Evolutionary conservation across 2,888 invertebrate genomes (phyloP), one percentile per base, ranked within the genome.

Genomic region (Perithous albicinctus): DNA sequence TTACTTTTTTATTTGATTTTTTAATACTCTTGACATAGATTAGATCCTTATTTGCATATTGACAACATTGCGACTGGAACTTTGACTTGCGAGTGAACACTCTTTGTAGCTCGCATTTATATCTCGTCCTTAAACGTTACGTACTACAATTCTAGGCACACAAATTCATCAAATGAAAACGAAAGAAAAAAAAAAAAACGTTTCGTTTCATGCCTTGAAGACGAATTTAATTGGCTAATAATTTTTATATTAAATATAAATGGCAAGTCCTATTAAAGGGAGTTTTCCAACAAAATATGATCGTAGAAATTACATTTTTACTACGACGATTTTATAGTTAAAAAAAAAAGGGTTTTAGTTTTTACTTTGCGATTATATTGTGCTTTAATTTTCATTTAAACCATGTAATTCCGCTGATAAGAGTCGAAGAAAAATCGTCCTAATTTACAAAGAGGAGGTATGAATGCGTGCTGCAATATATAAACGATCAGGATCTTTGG

Each of bases 21-120:
- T 26, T 51, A 15, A 59, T 76, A 76, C 78, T 72, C 78, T 69
- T 69, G 77, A 61, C 43, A 46, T 15, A 41, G 2, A 20, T 6
- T 56, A 15, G 38, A 12, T 6, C n/a, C n/a, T 20, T 10, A 12
- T 12, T n/a, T 12, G n/a, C 2, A 29, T 29, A 29, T 75, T 12
- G 35, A 35, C 35, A 66, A 59, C 23, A 41, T 41, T 54, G 64
- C 43, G 41, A 54, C 29, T 54, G 54, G 29, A 43, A 64, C 56
- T 29, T 75, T 56, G 43, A 43, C 32, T 66, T 43, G 48, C 23
- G 29, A 43, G 12, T 15, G 2, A 12, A 54, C 23, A 20, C 18
- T 63, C 5, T 26, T n/a, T n/a, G 26, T 6, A 12, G 41, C 20
- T n/a, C 26, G 5, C 41, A 26, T 51, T 51, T 23, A 8, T 51